phyloP scores from a whole-genome alignment of 2,888 invertebrate genomes.

The Tolmerus cingulatus region DNA sequence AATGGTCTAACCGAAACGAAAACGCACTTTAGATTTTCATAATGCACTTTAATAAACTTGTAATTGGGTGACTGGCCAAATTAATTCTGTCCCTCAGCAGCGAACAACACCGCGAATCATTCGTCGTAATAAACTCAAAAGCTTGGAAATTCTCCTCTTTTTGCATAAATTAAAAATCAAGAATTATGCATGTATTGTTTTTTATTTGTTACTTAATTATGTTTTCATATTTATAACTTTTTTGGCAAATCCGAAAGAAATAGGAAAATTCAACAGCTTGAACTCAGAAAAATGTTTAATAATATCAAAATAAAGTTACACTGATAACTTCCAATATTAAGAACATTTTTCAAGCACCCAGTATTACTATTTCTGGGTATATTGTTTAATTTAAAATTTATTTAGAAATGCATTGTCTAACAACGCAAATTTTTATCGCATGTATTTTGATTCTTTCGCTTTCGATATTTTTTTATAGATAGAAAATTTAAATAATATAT shows the following conservation, averaged over 20 bases:
- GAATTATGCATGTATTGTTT: neutral
- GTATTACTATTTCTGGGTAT: too few species aligned
- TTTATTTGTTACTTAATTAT: neutral
- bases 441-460: too few species aligned
- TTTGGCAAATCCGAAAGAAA: neutral
- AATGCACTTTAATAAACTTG: neutral
- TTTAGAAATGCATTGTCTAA: too few species aligned
- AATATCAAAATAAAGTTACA: too few species aligned
- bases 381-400: too few species aligned
- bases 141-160: neutral
- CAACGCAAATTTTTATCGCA: too few species aligned
- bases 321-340: too few species aligned
- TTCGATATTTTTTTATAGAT: too few species aligned
- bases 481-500: too few species aligned
- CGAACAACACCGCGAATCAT: neutral
- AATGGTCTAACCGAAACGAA: neutral
- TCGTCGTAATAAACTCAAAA: neutral
- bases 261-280: neutral
- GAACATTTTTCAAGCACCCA: too few species aligned
- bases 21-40: neutral
- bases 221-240: neutral
- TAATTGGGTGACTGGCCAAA: neutral
- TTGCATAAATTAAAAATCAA: neutral
- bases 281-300: neutral
- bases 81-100: neutral